Conservation (phyloP, 2,113 vertebrate genomes). For the Opisthocomus hoazin region DNA sequence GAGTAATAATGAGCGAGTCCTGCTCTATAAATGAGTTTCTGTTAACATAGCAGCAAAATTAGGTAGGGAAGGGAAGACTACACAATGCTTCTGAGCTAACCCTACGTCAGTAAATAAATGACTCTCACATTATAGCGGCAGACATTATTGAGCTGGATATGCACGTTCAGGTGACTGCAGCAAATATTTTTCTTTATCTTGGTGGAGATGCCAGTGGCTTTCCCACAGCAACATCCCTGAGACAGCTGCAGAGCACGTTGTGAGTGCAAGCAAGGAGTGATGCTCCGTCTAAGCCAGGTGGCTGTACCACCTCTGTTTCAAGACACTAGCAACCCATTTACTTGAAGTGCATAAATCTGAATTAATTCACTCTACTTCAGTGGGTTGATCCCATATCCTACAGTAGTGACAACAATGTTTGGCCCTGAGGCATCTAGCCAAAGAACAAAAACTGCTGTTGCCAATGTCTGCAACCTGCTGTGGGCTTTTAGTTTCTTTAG, state of each 20-base stretch:
- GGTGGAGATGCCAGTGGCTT: neutral
- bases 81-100: neutral
- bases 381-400: neutral
- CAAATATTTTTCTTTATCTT: neutral
- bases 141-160: neutral
- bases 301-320: neutral
- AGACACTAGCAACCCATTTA: neutral
- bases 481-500: neutral
- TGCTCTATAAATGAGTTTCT: neutral
- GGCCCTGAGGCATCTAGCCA: neutral
- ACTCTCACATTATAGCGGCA: neutral
- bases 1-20: neutral
- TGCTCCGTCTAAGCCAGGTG: fast-evolving
- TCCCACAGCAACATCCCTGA: neutral
- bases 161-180: neutral
- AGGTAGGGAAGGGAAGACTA: neutral
- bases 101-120: neutral
- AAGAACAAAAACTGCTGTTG: neutral
- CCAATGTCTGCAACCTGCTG: neutral
- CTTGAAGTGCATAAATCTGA: neutral
- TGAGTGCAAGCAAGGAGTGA: neutral
- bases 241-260: neutral
- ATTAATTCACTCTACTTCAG: neutral
- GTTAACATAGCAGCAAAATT: neutral
- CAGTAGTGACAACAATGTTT: neutral